Base-by-base conservation (phyloP, 2,113 vertebrate genomes). In the Chlorodrepanis virens region DNA sequence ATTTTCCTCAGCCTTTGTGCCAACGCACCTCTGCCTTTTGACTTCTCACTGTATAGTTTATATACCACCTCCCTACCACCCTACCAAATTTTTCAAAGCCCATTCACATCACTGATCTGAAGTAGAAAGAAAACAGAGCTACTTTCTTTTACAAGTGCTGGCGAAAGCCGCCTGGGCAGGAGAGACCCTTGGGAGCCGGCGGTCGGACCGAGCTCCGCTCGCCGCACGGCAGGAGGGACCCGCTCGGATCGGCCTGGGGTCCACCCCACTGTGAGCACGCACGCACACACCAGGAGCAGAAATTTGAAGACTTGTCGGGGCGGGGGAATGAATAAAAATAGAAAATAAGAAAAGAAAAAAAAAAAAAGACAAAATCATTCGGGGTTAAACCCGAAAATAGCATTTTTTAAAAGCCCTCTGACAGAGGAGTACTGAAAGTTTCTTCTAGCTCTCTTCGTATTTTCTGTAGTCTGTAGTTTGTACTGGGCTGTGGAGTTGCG, bases 391-490 rank as follows among this genome's bases (percentile, higher is more conserved):
- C 3, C 4, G 6, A 18, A 70, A 54, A 60, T 12, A 18, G 33
- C 14, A 28, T 17, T 8, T 60, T 70, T 42, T 0, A 31, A 27
- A 27, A 45, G 5, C 5, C 10, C 6, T 1, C 12, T 16, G 39
- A 24, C 27, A 52, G 42, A 61, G 14, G 6, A 69, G 37, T 42
- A 23, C 21, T 31, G 24, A 49, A 95, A 94, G 39, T 86, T 94
- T 93, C 42, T 56, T 67, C 33, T 50, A 17, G 10, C 12, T 80
- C 21, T 61, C 42, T 37, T 45, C 31, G 3, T 68, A 25, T 80
- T 82, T 89, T 87, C 74, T 56, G 35, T 31, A 27, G 35, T 54
- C 78, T 63, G 42, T 23, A 27, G 45, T 59, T 93, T 70, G 50
- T 52, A 35, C 9, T 28, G 40, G 33, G 42, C 14, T 64, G 22